Evolutionary conservation across 1,140 invertebrate genomes (phyloP).

Genomic region (Mylabris phalerata): DNA sequence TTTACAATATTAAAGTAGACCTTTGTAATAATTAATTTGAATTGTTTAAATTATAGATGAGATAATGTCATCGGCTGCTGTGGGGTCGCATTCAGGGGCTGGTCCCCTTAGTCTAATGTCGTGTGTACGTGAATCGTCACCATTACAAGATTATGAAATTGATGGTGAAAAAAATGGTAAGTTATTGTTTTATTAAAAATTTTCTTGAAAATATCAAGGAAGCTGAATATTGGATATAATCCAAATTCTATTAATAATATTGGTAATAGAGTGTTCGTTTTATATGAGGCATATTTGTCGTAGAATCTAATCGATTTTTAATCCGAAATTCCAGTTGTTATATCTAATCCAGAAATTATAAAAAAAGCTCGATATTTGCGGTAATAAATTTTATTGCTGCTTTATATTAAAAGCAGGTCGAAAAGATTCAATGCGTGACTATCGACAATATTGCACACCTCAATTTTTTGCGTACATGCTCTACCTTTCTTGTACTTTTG

Average conservation of each 20-base stretch:
- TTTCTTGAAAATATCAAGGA: not conserved
- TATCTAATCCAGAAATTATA: no score
- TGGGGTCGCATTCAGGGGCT: slow-evolving; percentile 30
- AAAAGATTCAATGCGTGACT: no score
- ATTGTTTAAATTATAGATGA: slow-evolving; percentile 20
- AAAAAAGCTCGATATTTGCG: no score
- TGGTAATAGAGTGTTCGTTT: not conserved
- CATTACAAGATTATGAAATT: slow-evolving; percentile 38
- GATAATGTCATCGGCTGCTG: slow-evolving; percentile 29
- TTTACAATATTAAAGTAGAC: no score
- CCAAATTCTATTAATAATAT: not conserved
- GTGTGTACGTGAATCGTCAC: slow-evolving; percentile 49
- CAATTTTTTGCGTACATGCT: no score
- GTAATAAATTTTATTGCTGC: no score
- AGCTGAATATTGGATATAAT: not conserved
- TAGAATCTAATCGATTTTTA: not conserved
- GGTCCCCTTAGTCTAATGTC: slow-evolving; percentile 45
- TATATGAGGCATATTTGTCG: not conserved
- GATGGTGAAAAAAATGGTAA: slow-evolving; percentile 38
- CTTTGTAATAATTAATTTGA: not conserved
- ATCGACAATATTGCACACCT: no score
- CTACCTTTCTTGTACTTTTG: no score
- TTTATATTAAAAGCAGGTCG: no score
- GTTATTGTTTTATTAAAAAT: slow-evolving; percentile 1
- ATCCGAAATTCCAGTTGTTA: no score